Conservation (phyloP, 1,140 invertebrate species). For the Pogonomyrmex californicus region DNA sequence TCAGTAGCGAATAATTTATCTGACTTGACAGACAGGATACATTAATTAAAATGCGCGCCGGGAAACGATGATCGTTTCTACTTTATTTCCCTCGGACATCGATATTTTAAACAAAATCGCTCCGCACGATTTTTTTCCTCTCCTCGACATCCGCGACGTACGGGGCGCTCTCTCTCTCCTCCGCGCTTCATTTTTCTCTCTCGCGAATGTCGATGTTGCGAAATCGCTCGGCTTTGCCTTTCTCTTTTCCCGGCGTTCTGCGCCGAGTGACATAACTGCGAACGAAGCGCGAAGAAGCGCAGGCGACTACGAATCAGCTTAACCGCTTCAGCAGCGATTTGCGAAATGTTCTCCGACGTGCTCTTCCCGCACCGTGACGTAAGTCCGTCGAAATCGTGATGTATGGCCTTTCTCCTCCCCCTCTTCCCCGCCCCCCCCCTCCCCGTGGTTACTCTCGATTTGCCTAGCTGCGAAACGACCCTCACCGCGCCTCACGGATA, state of each 20-base stretch:
- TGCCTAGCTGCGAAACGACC: not conserved
- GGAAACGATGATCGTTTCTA: not conserved
- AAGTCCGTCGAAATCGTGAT: constrained; percentile 52
- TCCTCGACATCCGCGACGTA: not conserved
- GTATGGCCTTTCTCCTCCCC: not conserved
- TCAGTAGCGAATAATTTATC: constrained; percentile 26
- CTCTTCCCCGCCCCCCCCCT: no score
- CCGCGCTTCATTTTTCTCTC: not conserved
- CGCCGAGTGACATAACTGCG: constrained; percentile 43
- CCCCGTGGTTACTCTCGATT: constrained; percentile 28
- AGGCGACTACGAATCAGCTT: constrained; percentile 35
- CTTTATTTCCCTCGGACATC: not conserved
- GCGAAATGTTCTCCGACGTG: constrained; percentile 35
- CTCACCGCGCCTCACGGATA: not conserved
- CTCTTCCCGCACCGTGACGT: constrained; percentile 29
- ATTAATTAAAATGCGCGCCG: not conserved
- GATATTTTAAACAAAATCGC: constrained; percentile 28
- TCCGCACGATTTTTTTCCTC: not conserved
- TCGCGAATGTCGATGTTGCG: constrained; percentile 17
- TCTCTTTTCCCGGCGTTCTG: not conserved
- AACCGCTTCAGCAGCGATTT: constrained; percentile 40
- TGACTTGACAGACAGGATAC: not conserved
- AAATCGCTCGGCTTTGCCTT: constrained; percentile 12
- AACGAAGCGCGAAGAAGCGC: constrained; percentile 20
- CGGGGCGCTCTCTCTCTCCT: not conserved